phyloP scores from a whole-genome alignment of 2,888 invertebrate species.

The Campoplex capitator region DNA sequence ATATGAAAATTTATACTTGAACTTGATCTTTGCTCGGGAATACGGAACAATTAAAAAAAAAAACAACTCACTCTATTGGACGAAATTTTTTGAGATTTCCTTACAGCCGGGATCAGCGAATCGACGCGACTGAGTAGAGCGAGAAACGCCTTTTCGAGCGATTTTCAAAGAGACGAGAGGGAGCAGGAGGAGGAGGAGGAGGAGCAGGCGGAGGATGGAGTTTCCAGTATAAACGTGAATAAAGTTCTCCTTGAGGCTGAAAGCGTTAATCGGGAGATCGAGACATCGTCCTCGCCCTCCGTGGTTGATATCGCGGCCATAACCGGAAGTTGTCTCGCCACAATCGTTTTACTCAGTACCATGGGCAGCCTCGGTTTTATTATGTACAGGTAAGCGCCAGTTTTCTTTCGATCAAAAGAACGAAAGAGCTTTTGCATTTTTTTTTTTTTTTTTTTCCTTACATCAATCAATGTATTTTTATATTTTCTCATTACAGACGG shows the following conservation, averaged over 20 bases:
- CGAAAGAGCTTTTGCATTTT: no score
- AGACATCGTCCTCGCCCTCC: conserved; percentile 69
- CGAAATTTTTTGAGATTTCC: conserved; percentile 52
- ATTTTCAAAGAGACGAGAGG: conserved; percentile 78
- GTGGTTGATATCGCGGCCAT: conserved; percentile 81
- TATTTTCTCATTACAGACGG: conserved; percentile 84
- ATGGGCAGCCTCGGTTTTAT: conserved; percentile 82
- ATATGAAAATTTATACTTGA: no score
- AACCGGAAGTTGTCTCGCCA: conserved; percentile 81
- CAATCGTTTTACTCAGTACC: conserved; percentile 79
- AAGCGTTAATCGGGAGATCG: conserved; percentile 67
- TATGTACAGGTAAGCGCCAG: conserved; percentile 79
- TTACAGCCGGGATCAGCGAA: conserved; percentile 75
- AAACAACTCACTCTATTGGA: not conserved
- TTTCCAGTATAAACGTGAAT: conserved; percentile 72
- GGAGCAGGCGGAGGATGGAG: conserved; percentile 67
- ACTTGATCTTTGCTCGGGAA: no score
- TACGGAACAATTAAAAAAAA: not conserved
- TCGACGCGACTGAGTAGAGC: conserved; percentile 80
- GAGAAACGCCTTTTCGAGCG: conserved; percentile 78
- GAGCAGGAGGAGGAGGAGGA: conserved; percentile 68
- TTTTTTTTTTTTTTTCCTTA: no score
- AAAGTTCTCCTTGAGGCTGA: conserved; percentile 63
- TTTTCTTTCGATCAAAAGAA: not conserved
- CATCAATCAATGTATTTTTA: not conserved